phyloP scores from a whole-genome alignment of 2,113 vertebrate genomes.

The Microcebus griseorufus region DNA sequence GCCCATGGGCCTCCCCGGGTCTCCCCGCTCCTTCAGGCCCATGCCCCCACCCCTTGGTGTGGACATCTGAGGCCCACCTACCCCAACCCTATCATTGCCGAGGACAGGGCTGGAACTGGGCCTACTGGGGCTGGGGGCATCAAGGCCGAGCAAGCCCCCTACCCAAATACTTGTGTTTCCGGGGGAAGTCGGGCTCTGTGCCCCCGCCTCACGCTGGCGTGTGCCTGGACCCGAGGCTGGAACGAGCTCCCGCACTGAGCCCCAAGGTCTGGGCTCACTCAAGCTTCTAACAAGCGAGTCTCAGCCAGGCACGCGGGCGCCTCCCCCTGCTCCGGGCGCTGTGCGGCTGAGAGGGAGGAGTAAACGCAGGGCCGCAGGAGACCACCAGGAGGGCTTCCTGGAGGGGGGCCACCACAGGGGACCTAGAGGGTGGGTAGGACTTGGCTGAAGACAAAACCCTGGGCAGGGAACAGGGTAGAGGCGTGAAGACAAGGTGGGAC shows the following conservation, averaged over 20 bases:
- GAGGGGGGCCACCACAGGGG: background rate
- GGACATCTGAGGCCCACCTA: background rate
- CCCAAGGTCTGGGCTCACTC: rapidly evolving
- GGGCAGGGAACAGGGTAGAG: background rate
- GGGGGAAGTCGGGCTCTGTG: background rate
- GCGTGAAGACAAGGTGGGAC: too few relatives aligned
- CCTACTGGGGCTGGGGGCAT: background rate
- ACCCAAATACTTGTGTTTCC: background rate
- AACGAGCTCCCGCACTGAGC: background rate
- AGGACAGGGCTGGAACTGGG: background rate
- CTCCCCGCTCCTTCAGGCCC: background rate
- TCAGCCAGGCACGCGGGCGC: rapidly evolving
- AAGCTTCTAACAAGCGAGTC: rapidly evolving
- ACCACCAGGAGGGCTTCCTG: background rate
- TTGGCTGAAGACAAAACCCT: background rate
- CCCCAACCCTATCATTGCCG: background rate
- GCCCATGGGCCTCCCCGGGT: too few relatives aligned
- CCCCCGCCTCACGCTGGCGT: rapidly evolving
- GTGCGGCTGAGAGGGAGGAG: too few relatives aligned
- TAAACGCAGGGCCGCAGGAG: background rate
- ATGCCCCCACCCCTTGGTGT: background rate
- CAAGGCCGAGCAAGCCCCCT: too few relatives aligned
- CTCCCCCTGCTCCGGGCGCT: background rate
- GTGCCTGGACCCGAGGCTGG: background rate
- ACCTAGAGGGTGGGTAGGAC: too few relatives aligned